These are phyloP conservation scores for Tychaedon coryphoeus DNA, from an alignment of 2,113 vertebrate species.

Conservation along the genomic window DNA sequence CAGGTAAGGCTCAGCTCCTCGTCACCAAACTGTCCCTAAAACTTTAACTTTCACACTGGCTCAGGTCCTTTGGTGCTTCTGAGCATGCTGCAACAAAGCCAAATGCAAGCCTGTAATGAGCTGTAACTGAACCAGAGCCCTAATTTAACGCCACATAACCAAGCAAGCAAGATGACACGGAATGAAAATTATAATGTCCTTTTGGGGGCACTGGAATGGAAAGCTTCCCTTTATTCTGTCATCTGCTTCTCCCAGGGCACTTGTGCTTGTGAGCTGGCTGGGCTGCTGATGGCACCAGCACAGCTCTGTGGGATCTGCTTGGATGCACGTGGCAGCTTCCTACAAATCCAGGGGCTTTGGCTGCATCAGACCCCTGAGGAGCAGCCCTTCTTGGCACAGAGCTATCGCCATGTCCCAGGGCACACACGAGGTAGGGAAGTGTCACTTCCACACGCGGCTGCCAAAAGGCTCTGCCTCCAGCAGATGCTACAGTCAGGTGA, in stretches of 20 bases:
- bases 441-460: rapidly evolving
- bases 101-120: not conserved
- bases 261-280: not conserved
- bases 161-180: conserved; percentile 14
- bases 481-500: rapidly evolving
- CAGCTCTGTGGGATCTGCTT: not conserved
- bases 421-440: rapidly evolving
- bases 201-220: conserved; percentile 11
- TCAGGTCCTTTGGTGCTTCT: not conserved
- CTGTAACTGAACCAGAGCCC: not conserved
- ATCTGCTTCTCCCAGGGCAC: not conserved
- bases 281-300: rapidly evolving
- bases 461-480: rapidly evolving
- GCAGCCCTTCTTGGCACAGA: not conserved
- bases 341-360: not conserved
- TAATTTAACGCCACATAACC: conserved; percentile 53
- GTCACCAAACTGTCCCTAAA: not conserved
- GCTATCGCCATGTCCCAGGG: not conserved
- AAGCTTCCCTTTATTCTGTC: not conserved
- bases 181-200: conserved; percentile 28
- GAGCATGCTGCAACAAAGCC: not conserved
- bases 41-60: not conserved
- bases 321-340: not conserved
- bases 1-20: not conserved
- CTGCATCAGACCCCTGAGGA: not conserved